Percentiles rank a stretch among this genome's conserved stretches.
Conservation (phyloP, 1,140 invertebrate species). For the Orchestia grillus region DNA sequence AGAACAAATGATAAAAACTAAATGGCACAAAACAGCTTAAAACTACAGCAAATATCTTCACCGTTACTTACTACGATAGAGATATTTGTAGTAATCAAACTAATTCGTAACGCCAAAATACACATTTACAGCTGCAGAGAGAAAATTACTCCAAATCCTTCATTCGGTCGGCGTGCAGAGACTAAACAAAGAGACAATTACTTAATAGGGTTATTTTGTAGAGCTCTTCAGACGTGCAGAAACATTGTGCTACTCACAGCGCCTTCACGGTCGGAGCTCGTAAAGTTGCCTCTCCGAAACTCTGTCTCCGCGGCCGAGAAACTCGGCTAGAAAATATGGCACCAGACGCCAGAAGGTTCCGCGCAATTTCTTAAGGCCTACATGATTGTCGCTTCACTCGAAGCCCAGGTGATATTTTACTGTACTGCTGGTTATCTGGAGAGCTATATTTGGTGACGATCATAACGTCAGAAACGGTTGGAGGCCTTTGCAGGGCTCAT, state of each 20-base stretch:
- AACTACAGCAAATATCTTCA: too few species aligned
- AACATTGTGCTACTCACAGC: conserved; percentile 20
- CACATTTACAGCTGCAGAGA: neutral
- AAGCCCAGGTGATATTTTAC: conserved; percentile 51
- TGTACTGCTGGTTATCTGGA: neutral
- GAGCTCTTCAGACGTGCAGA: neutral
- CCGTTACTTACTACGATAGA: neutral
- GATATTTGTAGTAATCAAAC: neutral
- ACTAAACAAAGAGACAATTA: neutral
- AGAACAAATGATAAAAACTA: too few species aligned
- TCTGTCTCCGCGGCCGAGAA: neutral
- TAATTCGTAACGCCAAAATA: neutral
- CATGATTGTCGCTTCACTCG: conserved; percentile 43
- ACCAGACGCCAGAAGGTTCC: neutral
- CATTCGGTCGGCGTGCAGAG: neutral
- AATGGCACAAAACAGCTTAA: too few species aligned
- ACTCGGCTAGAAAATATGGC: conserved; percentile 18
- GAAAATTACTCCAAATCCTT: neutral
- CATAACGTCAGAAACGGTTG: neutral
- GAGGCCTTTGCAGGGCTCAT: neutral
- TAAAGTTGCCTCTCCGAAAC: conserved; percentile 2
- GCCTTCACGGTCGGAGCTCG: neutral
- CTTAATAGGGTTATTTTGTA: neutral
- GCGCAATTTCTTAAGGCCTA: conserved; percentile 35
- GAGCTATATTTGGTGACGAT: conserved; percentile 13